Base-by-base conservation (phyloP, 2,797 vertebrate species). In the Hydrocynus forskahlii region DNA sequence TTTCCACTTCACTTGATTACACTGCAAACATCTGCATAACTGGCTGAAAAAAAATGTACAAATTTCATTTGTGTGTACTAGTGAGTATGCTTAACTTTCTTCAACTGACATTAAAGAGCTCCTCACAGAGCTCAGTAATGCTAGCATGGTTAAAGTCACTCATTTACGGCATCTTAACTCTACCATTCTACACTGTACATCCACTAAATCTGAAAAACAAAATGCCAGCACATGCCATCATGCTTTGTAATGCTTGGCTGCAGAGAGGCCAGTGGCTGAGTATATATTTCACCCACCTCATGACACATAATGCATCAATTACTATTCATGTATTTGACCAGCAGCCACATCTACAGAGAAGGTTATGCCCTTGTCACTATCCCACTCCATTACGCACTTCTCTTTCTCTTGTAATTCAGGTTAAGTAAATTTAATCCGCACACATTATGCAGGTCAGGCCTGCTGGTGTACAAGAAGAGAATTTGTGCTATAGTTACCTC, bases 1-100 rank as follows among this genome's bases (percentile, higher is more conserved):
- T 48, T n/a, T 57, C 52, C 69, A 72, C 25, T 72, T 72, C 50
- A 55, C 50, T 72, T 72, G 50, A 72, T 71, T 71, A 52, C 21
- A 16, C 45, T 52, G 13, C 14, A 50, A 71, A 54, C 48, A 71
- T 38, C 25, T 35, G 29, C 70, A 72, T n/a, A 9, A n/a, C 23
- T 19, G 25, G 23, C 21, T 70, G 48, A n/a, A 55, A 55, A 72
- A 17, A 72, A 55, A 55, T 29, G 5, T 7, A 29, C 12, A 52
- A 9, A 71, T 52, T 52, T n/a, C 23, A 52, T 19, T 71, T 14
- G 25, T 25, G 1, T 23, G 7, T 35, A 17, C 54, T 8, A 71
- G 29, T 71, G 23, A 35, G 25, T 25, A 23, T 25, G 4, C 10
- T 29, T 16, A 70, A 21, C 43, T 23, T 48, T 69, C 12, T 64